Evolutionary conservation across 1,140 invertebrate species (phyloP), one percentile per base, ranked within the genome.

Genomic region (Sarcophaga bullata): DNA sequence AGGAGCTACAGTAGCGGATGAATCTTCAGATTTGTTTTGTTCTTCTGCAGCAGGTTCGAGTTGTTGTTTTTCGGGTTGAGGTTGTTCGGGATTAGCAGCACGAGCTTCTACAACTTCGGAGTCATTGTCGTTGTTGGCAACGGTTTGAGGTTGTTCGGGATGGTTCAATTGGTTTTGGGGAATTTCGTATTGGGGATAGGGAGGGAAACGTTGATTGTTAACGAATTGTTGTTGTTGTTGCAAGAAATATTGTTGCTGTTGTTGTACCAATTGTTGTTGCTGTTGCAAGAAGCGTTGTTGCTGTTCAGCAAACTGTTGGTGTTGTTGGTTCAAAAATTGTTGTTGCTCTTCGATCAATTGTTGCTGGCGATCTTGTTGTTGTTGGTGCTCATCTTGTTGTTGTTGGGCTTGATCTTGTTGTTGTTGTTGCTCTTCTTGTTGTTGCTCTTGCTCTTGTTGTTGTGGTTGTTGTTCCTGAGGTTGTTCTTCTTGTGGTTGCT

Each of bases 21-120:
- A 84, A 15, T 83, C 19, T 8, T 85, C 87, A 8, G 47, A 52
- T 73, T 15, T 76, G 49, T 47, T 76, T 75, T 49, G n/a, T 25
- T 62, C 54, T 62, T 81, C 54, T 54, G 13, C 49, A 25, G 54
- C 10, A 17, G 62, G 17, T 78, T 78, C 75, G 62, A 62, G 25
- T 81, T 72, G 50, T 58, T 83, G 49, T 62, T 81, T 6, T 80
- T 73, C 62, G n/a, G n/a, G n/a, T 19, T 10, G 15, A 37, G 25
- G 25, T 37, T 37, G 25, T 15, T 48, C 75, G n/a, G 17, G n/a
- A 46, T 19, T 19, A 73, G 80, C 73, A 46, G 88, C 84, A 10
- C 88, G 87, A 3, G 86, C 87, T 82, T 89, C 88, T 15, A 89
- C 87, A 76, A 89, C 88, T 78, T 89, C 88, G 80, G 87, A 88